Evolutionary conservation across 2,797 vertebrate species (phyloP).

Genomic region (Allenopithecus nigroviridis): DNA sequence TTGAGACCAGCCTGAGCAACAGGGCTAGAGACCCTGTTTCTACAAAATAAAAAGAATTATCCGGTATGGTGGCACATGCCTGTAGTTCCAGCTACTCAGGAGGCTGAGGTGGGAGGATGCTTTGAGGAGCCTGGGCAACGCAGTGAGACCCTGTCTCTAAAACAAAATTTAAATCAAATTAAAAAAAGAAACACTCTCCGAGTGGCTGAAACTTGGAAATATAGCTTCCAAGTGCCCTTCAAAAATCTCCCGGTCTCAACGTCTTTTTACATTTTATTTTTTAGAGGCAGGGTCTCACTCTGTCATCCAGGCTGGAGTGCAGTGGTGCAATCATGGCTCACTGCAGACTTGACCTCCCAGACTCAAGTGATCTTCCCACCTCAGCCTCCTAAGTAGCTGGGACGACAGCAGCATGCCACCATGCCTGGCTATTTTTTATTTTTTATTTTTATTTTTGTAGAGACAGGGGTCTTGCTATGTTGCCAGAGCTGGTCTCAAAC

Average conservation of each 20-base stretch:
- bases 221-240: background rate
- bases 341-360: rapidly evolving
- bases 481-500: background rate
- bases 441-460: background rate
- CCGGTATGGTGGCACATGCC: background rate
- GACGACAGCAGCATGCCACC: background rate
- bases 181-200: background rate
- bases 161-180: background rate
- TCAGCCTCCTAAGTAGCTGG: background rate
- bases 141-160: background rate
- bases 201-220: background rate
- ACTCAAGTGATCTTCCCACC: background rate
- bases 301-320: background rate
- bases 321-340: background rate
- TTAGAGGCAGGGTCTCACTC: background rate
- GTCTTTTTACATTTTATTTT: background rate
- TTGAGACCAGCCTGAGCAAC: background rate
- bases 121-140: background rate
- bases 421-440: background rate
- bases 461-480: background rate
- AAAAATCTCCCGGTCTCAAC: background rate
- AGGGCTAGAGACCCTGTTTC: background rate
- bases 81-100: background rate
- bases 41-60: background rate
- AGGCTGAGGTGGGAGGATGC: background rate